Conservation (phyloP, 2,113 vertebrate genomes). For the Rhadina sibilatrix region DNA sequence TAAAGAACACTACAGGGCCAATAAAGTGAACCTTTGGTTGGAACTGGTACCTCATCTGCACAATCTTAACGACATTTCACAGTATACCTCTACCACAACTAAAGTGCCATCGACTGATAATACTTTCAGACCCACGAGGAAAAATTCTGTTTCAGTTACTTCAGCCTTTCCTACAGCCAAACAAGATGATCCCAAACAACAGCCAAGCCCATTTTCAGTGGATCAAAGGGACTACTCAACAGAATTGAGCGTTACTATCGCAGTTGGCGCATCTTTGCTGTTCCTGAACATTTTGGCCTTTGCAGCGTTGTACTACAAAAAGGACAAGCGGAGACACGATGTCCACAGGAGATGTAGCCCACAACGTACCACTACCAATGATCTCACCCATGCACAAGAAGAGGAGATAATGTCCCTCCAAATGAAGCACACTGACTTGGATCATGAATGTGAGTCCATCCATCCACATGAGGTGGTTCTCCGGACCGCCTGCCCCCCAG, state of each 20-base stretch:
- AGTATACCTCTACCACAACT: constrained; percentile 96
- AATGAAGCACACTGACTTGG: constrained; percentile 98
- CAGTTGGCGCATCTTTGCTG: constrained; percentile 93
- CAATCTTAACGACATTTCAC: constrained; percentile 96
- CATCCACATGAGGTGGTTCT: constrained; percentile 96
- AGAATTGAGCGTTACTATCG: constrained; percentile 95
- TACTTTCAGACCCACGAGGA: constrained; percentile 91
- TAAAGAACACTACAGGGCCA: constrained; percentile 97
- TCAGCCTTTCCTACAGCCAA: constrained; percentile 93
- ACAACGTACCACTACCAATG: constrained; percentile 89
- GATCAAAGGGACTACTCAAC: constrained; percentile 98
- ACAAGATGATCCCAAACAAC: constrained; percentile 92
- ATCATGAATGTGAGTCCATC: constrained; percentile 94
- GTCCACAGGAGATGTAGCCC: constrained; percentile 95
- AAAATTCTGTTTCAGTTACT: constrained; percentile 87
- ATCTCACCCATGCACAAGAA: constrained; percentile 96
- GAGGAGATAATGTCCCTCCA: constrained; percentile 99
- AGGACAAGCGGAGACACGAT: constrained; percentile 95
- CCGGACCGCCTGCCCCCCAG: constrained; percentile 95
- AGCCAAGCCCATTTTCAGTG: constrained; percentile 86
- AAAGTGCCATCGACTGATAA: constrained; percentile 94
- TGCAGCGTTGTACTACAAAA: constrained; percentile 97
- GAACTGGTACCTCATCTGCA: constrained; percentile 98
- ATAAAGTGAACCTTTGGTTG: constrained; percentile 98
- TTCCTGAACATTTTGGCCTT: constrained; percentile 98